Evolutionary conservation across 23 tunicate genomes (phyloP).

Genomic region (Ciona savignyi): DNA sequence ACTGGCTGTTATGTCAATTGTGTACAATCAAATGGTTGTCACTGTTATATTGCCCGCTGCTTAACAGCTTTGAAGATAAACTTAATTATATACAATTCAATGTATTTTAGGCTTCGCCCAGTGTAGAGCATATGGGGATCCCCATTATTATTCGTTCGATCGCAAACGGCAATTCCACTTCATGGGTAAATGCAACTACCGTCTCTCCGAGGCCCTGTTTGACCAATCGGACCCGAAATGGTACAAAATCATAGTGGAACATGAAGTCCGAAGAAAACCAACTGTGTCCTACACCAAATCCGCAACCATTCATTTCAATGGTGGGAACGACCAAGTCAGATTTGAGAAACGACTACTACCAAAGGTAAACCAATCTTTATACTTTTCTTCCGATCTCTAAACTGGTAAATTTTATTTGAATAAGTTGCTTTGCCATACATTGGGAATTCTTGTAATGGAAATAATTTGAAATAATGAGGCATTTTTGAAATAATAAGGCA

Average conservation of each 20-base stretch:
- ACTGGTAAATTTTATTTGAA: too few relatives aligned
- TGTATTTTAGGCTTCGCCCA: constrained; percentile 13
- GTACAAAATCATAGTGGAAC: constrained; percentile 41
- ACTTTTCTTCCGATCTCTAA: too few relatives aligned
- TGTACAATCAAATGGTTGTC: too few relatives aligned
- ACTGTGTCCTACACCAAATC: constrained; percentile 38
- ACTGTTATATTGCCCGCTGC: too few relatives aligned
- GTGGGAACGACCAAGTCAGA: constrained; percentile 5
- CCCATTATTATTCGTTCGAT: constrained; percentile 38
- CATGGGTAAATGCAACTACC: constrained; percentile 54
- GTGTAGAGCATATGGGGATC: constrained; percentile 39
- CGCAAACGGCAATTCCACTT: constrained; percentile 30
- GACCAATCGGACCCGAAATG: constrained; percentile 3
- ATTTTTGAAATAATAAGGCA: too few relatives aligned
- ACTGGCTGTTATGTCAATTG: neutral
- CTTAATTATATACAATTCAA: too few relatives aligned
- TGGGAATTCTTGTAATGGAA: too few relatives aligned
- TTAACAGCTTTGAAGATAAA: too few relatives aligned
- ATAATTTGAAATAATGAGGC: too few relatives aligned
- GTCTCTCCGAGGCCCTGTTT: constrained; percentile 19
- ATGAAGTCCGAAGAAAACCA: constrained; percentile 28
- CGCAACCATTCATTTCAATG: constrained; percentile 30
- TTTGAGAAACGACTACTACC: constrained; percentile 20
- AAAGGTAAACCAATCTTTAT: constrained; percentile 31
- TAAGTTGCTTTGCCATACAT: too few relatives aligned